phyloP scores from a whole-genome alignment of 1,140 invertebrate species.

The Heliconius himera region DNA sequence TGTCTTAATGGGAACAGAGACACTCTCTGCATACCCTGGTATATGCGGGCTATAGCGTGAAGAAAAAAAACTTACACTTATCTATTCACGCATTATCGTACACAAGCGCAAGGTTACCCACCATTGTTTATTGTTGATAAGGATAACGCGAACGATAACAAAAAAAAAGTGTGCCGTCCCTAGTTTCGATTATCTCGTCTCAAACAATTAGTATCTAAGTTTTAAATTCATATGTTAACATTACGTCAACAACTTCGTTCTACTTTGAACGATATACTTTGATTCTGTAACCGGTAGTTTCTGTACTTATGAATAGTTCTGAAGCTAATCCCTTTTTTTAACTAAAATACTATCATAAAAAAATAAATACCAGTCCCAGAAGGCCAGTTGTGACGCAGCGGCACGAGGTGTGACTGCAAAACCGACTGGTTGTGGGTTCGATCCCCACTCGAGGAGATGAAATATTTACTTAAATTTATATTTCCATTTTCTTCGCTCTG shows the following conservation, averaged over 20 bases:
- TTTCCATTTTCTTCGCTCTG: too few relatives aligned
- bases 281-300: background rate
- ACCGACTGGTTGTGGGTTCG: too few relatives aligned
- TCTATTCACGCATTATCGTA: conserved; percentile 34
- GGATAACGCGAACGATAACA: conserved; percentile 40
- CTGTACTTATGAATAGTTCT: background rate
- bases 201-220: background rate
- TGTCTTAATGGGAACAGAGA: too few relatives aligned
- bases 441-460: too few relatives aligned
- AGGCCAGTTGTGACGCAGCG: too few relatives aligned
- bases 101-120: conserved; percentile 60
- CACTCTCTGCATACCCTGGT: too few relatives aligned
- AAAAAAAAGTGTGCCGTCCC: conserved; percentile 23
- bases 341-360: background rate
- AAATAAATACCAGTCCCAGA: too few relatives aligned
- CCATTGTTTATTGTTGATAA: conserved; percentile 71
- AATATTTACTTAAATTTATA: too few relatives aligned
- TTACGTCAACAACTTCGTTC: background rate
- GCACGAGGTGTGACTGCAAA: too few relatives aligned
- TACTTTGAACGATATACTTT: too few relatives aligned
- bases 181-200: conserved; percentile 1
- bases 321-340: background rate
- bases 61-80: background rate
- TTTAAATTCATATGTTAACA: background rate
- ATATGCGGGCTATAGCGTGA: too few relatives aligned